phyloP scores from a whole-genome alignment of 1,140 invertebrate species.

The Dufourea novaeangliae region DNA sequence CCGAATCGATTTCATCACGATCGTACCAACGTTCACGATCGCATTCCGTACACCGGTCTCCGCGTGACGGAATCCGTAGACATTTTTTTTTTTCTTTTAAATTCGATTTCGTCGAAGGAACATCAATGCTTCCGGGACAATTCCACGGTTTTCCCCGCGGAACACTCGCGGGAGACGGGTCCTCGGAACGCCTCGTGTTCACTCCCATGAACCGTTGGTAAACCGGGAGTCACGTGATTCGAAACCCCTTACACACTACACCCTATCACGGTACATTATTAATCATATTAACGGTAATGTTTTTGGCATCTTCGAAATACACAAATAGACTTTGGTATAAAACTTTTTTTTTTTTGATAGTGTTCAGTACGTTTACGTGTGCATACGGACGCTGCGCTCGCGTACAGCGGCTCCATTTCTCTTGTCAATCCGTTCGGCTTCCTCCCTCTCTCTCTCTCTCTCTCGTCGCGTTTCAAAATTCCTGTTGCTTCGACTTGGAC shows the following conservation, averaged over 20 bases:
- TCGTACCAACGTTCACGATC: neutral
- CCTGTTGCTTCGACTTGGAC: constrained; percentile 53
- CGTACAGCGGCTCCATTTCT: constrained; percentile 9
- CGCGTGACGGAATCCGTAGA: neutral
- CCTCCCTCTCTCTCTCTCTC: neutral
- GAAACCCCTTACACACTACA: constrained; percentile 78
- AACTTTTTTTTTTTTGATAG: constrained; percentile 77
- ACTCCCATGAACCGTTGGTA: neutral
- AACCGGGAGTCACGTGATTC: neutral
- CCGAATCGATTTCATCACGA: neutral
- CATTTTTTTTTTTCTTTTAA: neutral
- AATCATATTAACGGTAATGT: constrained; percentile 82
- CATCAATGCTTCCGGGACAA: constrained; percentile 1
- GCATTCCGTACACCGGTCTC: constrained; percentile 32
- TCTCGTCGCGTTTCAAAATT: constrained; percentile 31
- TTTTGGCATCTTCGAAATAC: constrained; percentile 86
- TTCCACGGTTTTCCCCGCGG: no score
- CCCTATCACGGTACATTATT: constrained; percentile 76
- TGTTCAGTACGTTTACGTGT: constrained; percentile 64
- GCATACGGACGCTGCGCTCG: constrained; percentile 40
- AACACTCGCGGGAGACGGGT: neutral
- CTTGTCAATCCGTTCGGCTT: neutral
- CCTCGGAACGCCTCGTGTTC: constrained; percentile 12
- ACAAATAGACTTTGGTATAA: constrained; percentile 86
- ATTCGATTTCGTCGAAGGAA: constrained; percentile 4